Evolutionary conservation across 1,140 invertebrate genomes (phyloP), one percentile per base, ranked within the genome.

Genomic region (Saccostrea echinata): DNA sequence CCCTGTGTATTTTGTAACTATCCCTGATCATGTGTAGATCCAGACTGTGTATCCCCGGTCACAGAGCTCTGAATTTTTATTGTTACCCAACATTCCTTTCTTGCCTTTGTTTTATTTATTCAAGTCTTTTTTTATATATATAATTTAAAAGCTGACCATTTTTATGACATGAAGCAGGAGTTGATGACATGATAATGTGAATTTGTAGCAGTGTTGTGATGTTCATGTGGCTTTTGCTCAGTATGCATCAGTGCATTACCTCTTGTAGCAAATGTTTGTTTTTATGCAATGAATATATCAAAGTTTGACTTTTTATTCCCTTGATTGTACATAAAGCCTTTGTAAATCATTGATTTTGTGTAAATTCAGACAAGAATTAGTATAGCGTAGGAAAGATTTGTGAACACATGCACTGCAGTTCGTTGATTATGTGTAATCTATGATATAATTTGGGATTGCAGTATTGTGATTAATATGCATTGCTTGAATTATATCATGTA

Each of bases 11-110:
- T 8, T 43, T 43, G 43, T 43, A 43, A n/a, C n/a, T n/a, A n/a
- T n/a, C n/a, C n/a, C 43, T 43, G 1, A 8, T 8, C 43, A 43
- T n/a, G n/a, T n/a, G 43, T 43, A 43, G 43, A 43, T 76, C 68
- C 30, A 9, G 12, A 27, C 13, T 76, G 13, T n/a, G n/a, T n/a
- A n/a, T 13, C 3, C 9, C 24, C 12, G 30, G 24, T 30, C 55
- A 61, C 4, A 21, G 18, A 61, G 18, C n/a, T 30, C 27, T 76
- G 27, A 61, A 61, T 61, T 76, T 16, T 76, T 27, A 16, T 76
- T 76, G 11, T 30, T 33, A 27, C 24, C 64, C 27, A 71, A 71
- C 64, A 76, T 76, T 76, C 68, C 68, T 76, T 30, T 76, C 27
- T 30, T 76, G 68, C 68, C 68, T 76, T 76, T 27, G 24, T 76